These are phyloP conservation scores for Tokudaia tokunoshimensis DNA, from an alignment of 2,797 vertebrate species.

Conservation along the genomic window DNA sequence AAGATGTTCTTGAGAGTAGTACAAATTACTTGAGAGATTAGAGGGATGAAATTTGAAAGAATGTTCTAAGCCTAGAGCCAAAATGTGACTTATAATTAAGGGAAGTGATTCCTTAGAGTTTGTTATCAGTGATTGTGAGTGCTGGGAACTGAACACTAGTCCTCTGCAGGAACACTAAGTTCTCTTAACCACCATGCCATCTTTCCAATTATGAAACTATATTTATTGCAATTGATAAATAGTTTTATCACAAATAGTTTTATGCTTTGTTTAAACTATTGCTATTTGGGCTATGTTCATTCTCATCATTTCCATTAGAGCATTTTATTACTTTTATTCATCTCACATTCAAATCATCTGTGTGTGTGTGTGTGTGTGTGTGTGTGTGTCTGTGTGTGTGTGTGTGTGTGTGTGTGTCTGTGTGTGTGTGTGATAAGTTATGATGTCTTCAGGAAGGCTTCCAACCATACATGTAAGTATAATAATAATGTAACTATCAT, in stretches of 20 bases:
- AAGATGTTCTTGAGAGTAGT: neutral
- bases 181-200: neutral
- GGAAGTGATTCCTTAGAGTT: neutral
- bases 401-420: too few species aligned
- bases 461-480: conserved; percentile 6
- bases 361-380: neutral
- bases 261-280: neutral
- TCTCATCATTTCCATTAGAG: neutral
- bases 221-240: neutral
- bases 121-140: neutral
- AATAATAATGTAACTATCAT: conserved; percentile 48
- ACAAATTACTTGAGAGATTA: neutral
- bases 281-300: neutral
- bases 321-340: neutral
- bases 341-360: neutral
- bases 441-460: conserved; percentile 48
- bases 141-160: neutral
- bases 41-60: neutral
- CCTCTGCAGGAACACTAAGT: neutral
- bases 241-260: neutral
- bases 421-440: neutral
- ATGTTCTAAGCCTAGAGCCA: neutral
- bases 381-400: too few species aligned
- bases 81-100: neutral
- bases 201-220: neutral